Conservation (phyloP, 2,113 vertebrate genomes). For the Ramphastos sulfuratus region DNA sequence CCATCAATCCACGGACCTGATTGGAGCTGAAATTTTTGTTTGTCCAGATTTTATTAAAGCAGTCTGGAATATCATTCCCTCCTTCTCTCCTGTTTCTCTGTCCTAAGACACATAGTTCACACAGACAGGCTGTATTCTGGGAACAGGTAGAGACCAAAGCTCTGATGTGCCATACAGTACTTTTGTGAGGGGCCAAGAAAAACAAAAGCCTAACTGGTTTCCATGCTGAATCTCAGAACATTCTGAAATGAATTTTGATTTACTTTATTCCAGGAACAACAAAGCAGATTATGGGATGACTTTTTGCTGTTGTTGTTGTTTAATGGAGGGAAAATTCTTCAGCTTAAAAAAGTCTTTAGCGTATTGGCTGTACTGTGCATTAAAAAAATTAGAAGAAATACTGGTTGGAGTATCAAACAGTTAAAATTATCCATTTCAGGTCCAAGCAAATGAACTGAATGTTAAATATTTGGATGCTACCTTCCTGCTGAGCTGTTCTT, state of each 20-base stretch:
- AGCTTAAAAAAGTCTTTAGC: background rate
- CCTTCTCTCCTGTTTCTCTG: conserved; percentile 8
- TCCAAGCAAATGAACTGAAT: background rate
- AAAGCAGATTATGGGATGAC: background rate
- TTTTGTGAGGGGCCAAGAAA: background rate
- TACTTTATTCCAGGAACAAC: background rate
- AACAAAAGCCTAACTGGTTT: conserved; percentile 51
- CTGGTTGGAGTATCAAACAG: background rate
- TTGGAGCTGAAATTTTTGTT: conserved; percentile 16
- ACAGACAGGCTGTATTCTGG: background rate
- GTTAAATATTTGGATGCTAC: background rate
- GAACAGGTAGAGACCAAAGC: conserved; percentile 22
- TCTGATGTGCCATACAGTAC: background rate
- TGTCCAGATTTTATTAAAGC: conserved; percentile 47
- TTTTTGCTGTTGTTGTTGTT: background rate
- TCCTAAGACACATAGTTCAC: background rate
- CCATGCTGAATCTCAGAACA: background rate
- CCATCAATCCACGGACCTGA: background rate
- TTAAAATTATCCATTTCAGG: background rate
- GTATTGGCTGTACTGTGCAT: background rate
- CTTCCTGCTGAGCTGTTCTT: background rate
- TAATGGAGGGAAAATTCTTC: background rate
- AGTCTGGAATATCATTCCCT: conserved; percentile 5
- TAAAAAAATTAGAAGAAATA: background rate
- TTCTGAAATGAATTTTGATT: conserved; percentile 25